Conservation (phyloP, 1,140 invertebrate species). For the Drosophila nannoptera region DNA sequence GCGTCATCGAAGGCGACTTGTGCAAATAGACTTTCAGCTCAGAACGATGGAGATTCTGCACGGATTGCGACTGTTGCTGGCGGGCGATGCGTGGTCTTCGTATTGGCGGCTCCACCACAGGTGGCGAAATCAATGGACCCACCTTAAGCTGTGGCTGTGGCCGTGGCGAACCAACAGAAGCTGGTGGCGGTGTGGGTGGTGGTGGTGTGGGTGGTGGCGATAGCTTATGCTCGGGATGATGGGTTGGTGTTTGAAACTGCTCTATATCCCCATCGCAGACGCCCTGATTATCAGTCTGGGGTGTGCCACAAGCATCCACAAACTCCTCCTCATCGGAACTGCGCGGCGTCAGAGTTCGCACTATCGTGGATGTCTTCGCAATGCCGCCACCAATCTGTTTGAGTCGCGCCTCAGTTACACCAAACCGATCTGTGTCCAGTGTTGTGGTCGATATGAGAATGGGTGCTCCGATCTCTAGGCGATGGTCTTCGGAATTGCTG, state of each 20-base stretch:
- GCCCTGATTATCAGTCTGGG: conserved; percentile 20
- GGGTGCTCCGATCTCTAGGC: conserved; percentile 74
- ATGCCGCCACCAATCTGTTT: conserved; percentile 73
- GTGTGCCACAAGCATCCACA: conserved; percentile 64
- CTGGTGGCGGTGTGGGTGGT: conserved; percentile 2
- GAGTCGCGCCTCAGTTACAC: conserved; percentile 67
- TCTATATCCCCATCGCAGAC: conserved; percentile 14
- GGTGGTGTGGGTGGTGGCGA: conserved; percentile 2
- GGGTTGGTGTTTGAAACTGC: conserved; percentile 8
- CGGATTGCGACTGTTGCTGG: conserved; percentile 69
- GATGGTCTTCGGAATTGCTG: conserved; percentile 73
- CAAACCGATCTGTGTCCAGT: conserved; percentile 71
- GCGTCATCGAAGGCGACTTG: conserved; percentile 67
- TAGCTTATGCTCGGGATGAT: not conserved
- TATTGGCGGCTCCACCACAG: conserved; percentile 36
- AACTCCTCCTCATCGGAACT: conserved; percentile 74
- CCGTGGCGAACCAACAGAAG: not conserved
- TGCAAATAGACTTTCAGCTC: conserved; percentile 72
- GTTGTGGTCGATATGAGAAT: conserved; percentile 78
- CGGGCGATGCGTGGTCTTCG: conserved; percentile 46
- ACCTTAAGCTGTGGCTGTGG: not conserved
- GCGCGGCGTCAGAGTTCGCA: conserved; percentile 57
- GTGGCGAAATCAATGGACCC: not conserved
- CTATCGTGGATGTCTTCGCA: conserved; percentile 57
- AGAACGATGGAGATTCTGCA: conserved; percentile 71